Conservation (phyloP, 2,113 vertebrate genomes). For the Sinocyclocheilus rhinocerous region DNA sequence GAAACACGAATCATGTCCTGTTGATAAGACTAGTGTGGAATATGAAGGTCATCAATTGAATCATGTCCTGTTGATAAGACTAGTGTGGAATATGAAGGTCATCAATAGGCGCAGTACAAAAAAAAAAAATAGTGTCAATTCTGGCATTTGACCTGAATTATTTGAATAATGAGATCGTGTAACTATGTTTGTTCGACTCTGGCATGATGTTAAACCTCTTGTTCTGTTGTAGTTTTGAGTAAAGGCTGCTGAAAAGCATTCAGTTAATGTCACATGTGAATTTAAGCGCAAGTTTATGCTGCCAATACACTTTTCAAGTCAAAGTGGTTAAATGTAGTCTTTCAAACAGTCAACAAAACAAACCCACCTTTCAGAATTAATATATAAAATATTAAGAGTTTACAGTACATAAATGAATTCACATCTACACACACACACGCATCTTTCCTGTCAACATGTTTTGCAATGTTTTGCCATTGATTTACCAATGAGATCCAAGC, state of each 20-base stretch:
- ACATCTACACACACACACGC: background rate
- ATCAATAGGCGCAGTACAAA: background rate
- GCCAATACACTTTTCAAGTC: background rate
- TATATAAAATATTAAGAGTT: no score
- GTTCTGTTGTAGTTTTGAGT: background rate
- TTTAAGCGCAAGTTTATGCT: background rate
- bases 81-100: no score
- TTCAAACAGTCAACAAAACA: background rate
- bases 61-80: no score
- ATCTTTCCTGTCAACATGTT: background rate
- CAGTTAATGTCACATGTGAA: background rate
- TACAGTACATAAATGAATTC: background rate
- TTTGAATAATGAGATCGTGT: no score
- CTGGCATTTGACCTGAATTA: background rate
- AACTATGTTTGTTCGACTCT: background rate
- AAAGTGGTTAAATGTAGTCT: background rate
- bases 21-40: constrained; percentile 3
- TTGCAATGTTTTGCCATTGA: background rate
- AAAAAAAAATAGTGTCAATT: background rate
- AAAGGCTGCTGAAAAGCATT: background rate
- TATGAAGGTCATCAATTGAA: no score
- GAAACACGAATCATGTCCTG: constrained; percentile 8
- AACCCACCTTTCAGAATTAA: background rate
- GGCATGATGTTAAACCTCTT: background rate
- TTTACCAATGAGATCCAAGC: background rate